phyloP scores from a whole-genome alignment of 2,797 vertebrate species.

The Acanthopagrus latus region DNA sequence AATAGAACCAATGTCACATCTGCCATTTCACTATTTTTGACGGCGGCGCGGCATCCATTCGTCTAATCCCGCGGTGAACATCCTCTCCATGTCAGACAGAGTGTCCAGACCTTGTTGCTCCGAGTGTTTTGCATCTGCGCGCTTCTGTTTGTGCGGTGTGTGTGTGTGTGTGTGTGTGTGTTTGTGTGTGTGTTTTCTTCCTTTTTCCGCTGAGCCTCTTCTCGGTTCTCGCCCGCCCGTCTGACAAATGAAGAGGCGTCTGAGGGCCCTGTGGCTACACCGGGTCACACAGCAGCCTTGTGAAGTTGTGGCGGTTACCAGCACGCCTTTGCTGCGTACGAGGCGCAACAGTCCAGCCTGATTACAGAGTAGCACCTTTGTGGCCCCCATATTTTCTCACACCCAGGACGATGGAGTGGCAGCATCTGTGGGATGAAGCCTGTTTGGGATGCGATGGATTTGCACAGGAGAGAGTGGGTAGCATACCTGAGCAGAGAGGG shows the following conservation, averaged over 20 bases:
- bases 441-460: constrained; percentile 58
- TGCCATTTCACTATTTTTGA: constrained; percentile 53
- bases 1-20: constrained; percentile 69
- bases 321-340: constrained; percentile 47
- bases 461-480: constrained; percentile 36
- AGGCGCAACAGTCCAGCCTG: constrained; percentile 65
- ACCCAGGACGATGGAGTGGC: constrained; percentile 68
- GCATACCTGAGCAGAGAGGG: constrained; percentile 56
- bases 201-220: constrained; percentile 6
- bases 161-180: too few relatives aligned
- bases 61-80: constrained; percentile 29
- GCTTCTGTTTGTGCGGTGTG: constrained; percentile 24
- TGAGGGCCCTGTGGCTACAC: constrained; percentile 28
- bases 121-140: not conserved
- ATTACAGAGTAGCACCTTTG: constrained; percentile 76
- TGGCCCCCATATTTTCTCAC: constrained; percentile 73
- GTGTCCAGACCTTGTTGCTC: constrained; percentile 34
- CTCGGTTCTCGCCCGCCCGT: not conserved
- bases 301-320: constrained; percentile 64
- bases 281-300: constrained; percentile 52
- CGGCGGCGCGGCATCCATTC: constrained; percentile 10
- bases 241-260: constrained; percentile 39
- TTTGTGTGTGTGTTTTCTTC: too few relatives aligned
- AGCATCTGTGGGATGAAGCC: constrained; percentile 69
- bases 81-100: constrained; percentile 27